Evolutionary conservation across 2,888 invertebrate species (phyloP).

Genomic region (Acronicta psi): DNA sequence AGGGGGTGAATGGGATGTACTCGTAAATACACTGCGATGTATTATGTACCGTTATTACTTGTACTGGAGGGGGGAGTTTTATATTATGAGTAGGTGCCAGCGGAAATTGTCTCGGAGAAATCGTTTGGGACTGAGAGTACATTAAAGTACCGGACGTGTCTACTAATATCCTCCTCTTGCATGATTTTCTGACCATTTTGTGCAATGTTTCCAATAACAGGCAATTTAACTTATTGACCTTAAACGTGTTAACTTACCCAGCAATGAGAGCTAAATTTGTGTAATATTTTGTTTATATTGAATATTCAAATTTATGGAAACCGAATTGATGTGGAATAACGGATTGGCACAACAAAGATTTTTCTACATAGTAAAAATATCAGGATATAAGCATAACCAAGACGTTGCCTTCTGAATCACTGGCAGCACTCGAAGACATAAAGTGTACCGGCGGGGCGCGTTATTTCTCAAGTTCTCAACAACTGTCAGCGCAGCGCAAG

Average conservation of each 20-base stretch:
- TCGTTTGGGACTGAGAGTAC: conserved; percentile 14
- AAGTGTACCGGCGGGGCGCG: conserved; percentile 1
- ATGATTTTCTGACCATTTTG: neutral
- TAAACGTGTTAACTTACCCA: too few relatives aligned
- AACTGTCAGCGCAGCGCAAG: conserved; percentile 39
- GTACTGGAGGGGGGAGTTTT: conserved; percentile 20
- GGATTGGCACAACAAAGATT: too few relatives aligned
- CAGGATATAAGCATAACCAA: neutral
- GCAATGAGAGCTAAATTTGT: neutral
- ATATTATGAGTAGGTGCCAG: conserved; percentile 19
- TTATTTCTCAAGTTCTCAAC: conserved; percentile 26
- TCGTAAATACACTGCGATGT: conserved; percentile 50
- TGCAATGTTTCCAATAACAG: too few relatives aligned
- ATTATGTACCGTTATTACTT: conserved; percentile 47
- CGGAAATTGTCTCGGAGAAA: conserved; percentile 10
- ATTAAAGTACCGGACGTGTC: neutral
- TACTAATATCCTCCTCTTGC: neutral
- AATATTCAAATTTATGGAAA: too few relatives aligned
- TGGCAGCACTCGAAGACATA: conserved; percentile 9
- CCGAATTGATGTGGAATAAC: too few relatives aligned
- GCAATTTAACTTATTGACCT: too few relatives aligned
- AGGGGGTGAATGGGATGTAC: conserved; percentile 52
- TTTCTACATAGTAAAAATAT: conserved; percentile 11
- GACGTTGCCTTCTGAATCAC: conserved; percentile 6
- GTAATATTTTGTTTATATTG: too few relatives aligned